Evolutionary conservation across 2,888 invertebrate species (phyloP), one percentile per base, ranked within the genome.

Genomic region (Physocephala rufipes): DNA sequence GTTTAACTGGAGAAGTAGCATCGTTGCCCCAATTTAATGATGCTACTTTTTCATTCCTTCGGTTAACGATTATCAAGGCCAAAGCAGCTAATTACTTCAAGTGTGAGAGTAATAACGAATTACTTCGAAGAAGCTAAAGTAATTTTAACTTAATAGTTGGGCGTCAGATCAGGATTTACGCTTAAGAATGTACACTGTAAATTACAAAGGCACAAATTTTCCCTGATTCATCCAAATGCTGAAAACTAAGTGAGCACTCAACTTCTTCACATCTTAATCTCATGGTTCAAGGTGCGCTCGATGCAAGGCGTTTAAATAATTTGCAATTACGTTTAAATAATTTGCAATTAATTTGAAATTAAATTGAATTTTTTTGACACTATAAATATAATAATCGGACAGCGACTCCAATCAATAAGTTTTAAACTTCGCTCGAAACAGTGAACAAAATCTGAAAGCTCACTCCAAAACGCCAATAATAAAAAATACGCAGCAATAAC

Each of bases 331-430:
- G 59, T 49, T 67, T 21, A 73, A 75, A 73, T 74, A 75, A 66
- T 77, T 75, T 70, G n/a, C n/a, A n/a, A n/a, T n/a, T n/a, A n/a
- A n/a, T n/a, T 63, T 51, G 67, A 82, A 82, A 83, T 83, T 82
- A 82, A 80, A 78, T 79, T 82, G 79, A 83, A 83, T 84, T 83
- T 83, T 84, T 81, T 80, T 81, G 84, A 83, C 83, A 83, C 84
- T 80, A 83, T 77, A 79, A 77, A 73, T 74, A 75, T 76, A 74
- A 36, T 75, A 76, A 21, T n/a, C 75, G 76, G 77, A 75, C 73
- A 76, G 72, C 71, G 74, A 76, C 36, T 73, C n/a, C 64, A 64
- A 43, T 51, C 62, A 63, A 69, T 63, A 53, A 47, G 45, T 45
- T 24, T 67, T 67, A 43, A 67, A 36, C 64, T 24, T 26, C 21